Evolutionary conservation across 2,797 vertebrate species (phyloP).

Genomic region (Emydoidea blandingii): DNA sequence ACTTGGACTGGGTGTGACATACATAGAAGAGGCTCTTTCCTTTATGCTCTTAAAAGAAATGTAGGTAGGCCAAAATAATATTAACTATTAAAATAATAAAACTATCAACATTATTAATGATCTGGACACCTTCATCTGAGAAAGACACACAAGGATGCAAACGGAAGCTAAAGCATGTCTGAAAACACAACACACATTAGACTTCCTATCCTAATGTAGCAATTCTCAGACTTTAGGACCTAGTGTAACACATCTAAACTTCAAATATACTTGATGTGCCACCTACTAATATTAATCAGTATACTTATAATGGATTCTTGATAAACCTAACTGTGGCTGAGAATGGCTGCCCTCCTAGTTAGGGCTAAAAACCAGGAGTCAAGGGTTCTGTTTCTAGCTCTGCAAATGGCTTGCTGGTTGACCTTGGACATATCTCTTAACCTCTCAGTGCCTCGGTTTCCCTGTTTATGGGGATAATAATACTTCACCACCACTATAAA

Average conservation of each 20-base stretch:
- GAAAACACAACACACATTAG: neutral
- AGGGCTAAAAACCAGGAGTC: neutral
- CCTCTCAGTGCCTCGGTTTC: neutral
- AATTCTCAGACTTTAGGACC: conserved; percentile 8
- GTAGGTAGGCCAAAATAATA: neutral
- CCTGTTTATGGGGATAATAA: neutral
- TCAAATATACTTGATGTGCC: neutral
- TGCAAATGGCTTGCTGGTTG: neutral
- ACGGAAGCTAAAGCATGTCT: neutral
- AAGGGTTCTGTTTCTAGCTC: neutral
- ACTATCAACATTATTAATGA: neutral
- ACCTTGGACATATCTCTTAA: neutral
- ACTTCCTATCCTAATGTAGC: neutral
- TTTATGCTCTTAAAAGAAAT: neutral
- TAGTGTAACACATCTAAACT: neutral
- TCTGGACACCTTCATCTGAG: neutral
- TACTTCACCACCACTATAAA: neutral
- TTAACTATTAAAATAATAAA: neutral
- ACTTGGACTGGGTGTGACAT: neutral
- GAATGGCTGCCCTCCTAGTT: neutral
- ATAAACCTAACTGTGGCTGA: neutral
- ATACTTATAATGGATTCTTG: conserved; percentile 20
- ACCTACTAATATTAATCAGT: conserved; percentile 8
- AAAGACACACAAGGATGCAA: neutral
- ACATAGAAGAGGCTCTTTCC: neutral